Percentiles rank a stretch among this genome's conserved stretches.
phyloP scores from a whole-genome alignment of 2,113 vertebrate genomes.

The Xiphorhynchus elegans region DNA sequence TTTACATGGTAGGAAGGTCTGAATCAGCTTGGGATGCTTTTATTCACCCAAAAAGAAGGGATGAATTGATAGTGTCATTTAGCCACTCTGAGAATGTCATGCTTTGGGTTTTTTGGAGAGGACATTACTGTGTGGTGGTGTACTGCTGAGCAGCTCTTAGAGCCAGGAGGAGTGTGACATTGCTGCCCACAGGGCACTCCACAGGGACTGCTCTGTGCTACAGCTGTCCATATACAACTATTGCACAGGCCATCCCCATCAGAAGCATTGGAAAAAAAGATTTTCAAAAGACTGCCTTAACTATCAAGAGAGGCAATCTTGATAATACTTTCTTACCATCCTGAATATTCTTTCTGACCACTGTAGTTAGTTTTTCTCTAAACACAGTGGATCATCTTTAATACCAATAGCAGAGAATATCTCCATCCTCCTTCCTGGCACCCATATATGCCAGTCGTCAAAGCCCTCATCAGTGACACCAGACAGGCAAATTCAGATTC shows the following conservation, averaged over 20 bases:
- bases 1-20: not conserved
- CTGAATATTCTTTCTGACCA: not conserved
- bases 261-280: not conserved
- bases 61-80: not conserved
- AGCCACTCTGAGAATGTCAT: not conserved
- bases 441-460: not conserved
- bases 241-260: not conserved
- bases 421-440: not conserved
- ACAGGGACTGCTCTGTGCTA: not conserved
- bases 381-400: not conserved
- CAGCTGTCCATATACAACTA: not conserved
- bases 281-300: not conserved
- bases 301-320: not conserved
- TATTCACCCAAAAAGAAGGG: not conserved
- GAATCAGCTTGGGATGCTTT: not conserved
- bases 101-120: not conserved
- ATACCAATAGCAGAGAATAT: not conserved
- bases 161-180: not conserved
- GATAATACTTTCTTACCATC: not conserved
- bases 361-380: not conserved
- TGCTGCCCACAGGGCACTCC: not conserved
- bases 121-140: not conserved
- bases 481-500: not conserved
- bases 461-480: not conserved
- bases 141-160: not conserved